Base-by-base conservation (phyloP, 2,888 invertebrate genomes). In the Elegia similella region DNA sequence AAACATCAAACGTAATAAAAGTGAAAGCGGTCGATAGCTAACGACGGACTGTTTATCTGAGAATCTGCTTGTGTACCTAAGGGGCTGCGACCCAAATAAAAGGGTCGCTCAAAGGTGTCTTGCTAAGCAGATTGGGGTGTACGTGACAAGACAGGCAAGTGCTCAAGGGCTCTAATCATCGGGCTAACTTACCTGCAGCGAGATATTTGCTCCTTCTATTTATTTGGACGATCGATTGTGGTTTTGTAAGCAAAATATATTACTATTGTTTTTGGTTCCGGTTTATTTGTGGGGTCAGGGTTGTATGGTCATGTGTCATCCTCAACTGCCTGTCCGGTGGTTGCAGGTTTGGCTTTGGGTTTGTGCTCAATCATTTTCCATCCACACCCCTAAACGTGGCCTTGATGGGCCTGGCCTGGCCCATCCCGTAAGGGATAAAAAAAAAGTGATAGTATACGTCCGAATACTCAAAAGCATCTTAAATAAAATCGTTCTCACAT, bases 91-190 rank as follows among this genome's bases (percentile, higher is more conserved):
- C 75, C 79, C 80, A 80, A 81, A 85, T 82, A 84, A 83, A 84
- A 82, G 85, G 84, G 81, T 79, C 71, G 70, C 71, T 70, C 74
- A 78, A 77, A 86, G 84, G 86, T 86, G 87, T 84, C 83, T 78
- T 78, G 72, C 83, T 88, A 87, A 88, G 87, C 86, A 88, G 88
- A 86, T 88, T 86, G 86, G 71, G 61, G 68, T 65, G 61, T 76
- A 85, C 88, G 88, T 88, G 88, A 86, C 82, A 56, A 59, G 86
- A 76, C 64, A 75, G 66, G 72, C 76, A 80, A 88, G 76, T 73
- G 70, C 64, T 46, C 58, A 56, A 63, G 69, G 65, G 60, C 67
- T 76, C 78, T 82, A 86, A 86, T 84, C 82, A 84, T 79, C 75
- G 66, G 70, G 71, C 73, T 73, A 70, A 72, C 68, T 69, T 65